These are phyloP conservation scores for Helobdella robusta DNA, from an alignment of 2,888 invertebrate genomes.

Conservation along the genomic window DNA sequence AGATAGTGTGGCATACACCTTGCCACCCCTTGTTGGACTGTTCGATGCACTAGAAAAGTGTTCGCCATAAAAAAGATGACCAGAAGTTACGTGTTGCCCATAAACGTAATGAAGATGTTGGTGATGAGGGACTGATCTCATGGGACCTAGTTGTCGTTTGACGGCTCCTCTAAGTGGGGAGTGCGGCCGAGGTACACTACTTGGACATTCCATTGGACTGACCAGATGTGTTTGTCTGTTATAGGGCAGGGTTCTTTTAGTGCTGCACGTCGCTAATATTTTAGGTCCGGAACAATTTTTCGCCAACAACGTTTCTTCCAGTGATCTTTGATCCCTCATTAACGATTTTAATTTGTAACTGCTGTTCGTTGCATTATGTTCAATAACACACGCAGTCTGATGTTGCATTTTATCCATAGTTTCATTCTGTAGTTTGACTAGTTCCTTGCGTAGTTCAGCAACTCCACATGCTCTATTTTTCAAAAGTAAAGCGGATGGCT, in stretches of 20 bases:
- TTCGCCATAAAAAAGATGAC: slow-evolving; percentile 12
- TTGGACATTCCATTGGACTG: slow-evolving; percentile 14
- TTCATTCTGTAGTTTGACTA: slow-evolving; percentile 44
- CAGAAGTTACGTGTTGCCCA: background rate
- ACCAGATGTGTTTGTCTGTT: slow-evolving; percentile 2
- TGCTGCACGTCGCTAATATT: background rate
- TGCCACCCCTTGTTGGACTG: slow-evolving; percentile 16
- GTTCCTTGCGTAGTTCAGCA: slow-evolving; percentile 68
- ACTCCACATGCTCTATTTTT: slow-evolving; percentile 72
- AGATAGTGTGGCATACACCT: background rate
- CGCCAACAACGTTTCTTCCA: slow-evolving; percentile 35
- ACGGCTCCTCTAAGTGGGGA: slow-evolving; percentile 15
- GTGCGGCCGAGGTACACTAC: slow-evolving; percentile 56
- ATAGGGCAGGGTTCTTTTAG: slow-evolving; percentile 9
- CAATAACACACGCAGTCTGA: slow-evolving; percentile 37
- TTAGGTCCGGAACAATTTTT: background rate
- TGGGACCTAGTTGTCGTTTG: slow-evolving; percentile 15
- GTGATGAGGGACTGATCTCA: slow-evolving; percentile 17
- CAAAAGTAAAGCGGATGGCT: slow-evolving; percentile 68
- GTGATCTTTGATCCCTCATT: slow-evolving; percentile 36
- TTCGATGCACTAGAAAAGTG: slow-evolving; percentile 17
- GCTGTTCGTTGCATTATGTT: slow-evolving; percentile 32
- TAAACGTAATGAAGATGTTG: slow-evolving; percentile 4
- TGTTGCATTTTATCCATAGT: slow-evolving; percentile 38
- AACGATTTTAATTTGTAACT: slow-evolving; percentile 29